A percentile compares a stretch with the other conserved stretches of the same genome.
Conservation (phyloP, 2,113 vertebrate genomes). For the Gracilinanus agilis region DNA sequence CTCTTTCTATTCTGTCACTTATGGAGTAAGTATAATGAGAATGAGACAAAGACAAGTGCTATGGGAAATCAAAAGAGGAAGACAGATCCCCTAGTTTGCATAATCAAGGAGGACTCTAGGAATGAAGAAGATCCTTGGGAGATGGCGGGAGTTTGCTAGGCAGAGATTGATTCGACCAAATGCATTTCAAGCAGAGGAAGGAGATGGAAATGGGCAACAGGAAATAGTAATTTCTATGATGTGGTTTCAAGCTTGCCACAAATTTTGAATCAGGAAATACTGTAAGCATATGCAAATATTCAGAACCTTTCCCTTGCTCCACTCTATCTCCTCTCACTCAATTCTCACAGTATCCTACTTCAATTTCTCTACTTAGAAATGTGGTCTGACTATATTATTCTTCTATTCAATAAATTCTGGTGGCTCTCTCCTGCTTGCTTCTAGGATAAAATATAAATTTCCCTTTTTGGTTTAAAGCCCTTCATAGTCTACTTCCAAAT, state of each 20-base stretch:
- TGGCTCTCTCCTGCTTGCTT: no score
- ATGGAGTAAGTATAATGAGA: not conserved
- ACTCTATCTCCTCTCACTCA: not conserved
- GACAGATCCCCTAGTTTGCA: not conserved
- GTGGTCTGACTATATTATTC: not conserved
- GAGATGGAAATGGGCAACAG: not conserved
- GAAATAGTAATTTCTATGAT: not conserved
- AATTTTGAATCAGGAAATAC: not conserved
- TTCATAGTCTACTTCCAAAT: no score
- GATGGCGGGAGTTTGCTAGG: not conserved
- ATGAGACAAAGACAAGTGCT: not conserved
- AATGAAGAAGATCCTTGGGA: not conserved
- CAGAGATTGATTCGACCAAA: not conserved
- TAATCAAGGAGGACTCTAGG: not conserved
- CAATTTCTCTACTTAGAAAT: not conserved
- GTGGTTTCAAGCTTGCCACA: not conserved
- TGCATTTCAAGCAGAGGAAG: not conserved
- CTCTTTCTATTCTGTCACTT: not conserved
- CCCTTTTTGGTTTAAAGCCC: no score
- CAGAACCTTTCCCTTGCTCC: not conserved
- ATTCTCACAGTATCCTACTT: not conserved
- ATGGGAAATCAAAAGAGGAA: not conserved
- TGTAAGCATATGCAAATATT: not conserved
- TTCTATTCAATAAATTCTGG: no score
- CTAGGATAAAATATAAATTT: no score